Evolutionary conservation across 2,113 vertebrate species (phyloP).

Genomic region (Capricornis sumatraensis): DNA sequence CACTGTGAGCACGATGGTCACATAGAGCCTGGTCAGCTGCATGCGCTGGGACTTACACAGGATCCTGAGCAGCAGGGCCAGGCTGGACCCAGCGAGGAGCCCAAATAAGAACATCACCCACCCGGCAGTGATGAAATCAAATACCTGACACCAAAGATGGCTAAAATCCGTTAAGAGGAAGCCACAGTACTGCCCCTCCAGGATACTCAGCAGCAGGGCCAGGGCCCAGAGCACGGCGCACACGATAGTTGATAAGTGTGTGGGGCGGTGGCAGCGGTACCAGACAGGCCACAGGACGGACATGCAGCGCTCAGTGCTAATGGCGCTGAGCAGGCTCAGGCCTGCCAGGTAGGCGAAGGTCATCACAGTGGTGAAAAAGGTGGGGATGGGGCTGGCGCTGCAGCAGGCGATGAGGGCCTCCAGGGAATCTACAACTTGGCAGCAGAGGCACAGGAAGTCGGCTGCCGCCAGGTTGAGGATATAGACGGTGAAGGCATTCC

Average conservation of each 20-base stretch:
- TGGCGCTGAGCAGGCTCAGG: neutral
- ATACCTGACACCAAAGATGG: accelerated
- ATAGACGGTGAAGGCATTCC: neutral
- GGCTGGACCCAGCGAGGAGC: neutral
- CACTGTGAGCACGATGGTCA: neutral
- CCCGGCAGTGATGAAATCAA: neutral
- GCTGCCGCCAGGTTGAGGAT: neutral
- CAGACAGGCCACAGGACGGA: neutral
- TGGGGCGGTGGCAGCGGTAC: neutral
- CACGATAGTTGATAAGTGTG: neutral
- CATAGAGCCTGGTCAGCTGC: neutral
- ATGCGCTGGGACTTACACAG: neutral
- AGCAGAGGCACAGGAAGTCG: neutral
- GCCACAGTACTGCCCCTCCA: neutral
- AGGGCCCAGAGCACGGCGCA: neutral
- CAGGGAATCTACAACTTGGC: neutral
- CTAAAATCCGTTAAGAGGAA: neutral
- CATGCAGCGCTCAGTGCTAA: neutral
- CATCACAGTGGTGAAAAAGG: accelerated
- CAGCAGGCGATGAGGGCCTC: accelerated
- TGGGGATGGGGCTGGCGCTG: accelerated
- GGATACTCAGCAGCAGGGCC: neutral
- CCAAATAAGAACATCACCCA: neutral
- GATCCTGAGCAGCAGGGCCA: neutral
- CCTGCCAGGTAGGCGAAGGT: neutral